Base-by-base conservation (phyloP, 2,888 invertebrate species). In the Nephrotoma flavescens region DNA sequence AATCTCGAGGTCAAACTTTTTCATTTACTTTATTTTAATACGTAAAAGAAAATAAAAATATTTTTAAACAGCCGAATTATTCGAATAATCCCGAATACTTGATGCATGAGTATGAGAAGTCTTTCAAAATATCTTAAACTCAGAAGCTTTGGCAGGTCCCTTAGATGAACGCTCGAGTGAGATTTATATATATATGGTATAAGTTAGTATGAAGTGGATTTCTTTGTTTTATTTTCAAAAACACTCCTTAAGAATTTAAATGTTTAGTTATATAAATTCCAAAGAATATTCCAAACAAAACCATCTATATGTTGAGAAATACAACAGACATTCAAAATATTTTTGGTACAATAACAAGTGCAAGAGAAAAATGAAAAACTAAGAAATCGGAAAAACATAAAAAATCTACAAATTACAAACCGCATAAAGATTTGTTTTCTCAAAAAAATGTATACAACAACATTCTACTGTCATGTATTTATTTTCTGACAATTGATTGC, bases 401-500 rank as follows among this genome's bases (percentile, higher is more conserved):
- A 47, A 47, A 47, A 47, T 47, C 11, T 71, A 71, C 19, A 71
- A 71, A 71, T 71, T 31, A 71, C 71, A 71, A 71, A 71, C 71
- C 71, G 47, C n/a, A 52, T n/a, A 52, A 31, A 57, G 47, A 31
- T 47, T 86, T 83, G n/a, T 45, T 86, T 83, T 86, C 52, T 19
- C 15, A 31, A 31, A 31, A 31, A 52, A 15, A 52, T 6, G 52
- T 19, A 11, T 31, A 84, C 42, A 89, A 88, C 89, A 87, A 87
- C 87, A 89, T 90, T 88, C 89, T 89, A 87, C 89, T 89, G 90
- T 90, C 90, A 90, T 90, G 90, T 90, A 90, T 90, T 89, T 90
- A 90, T 90, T 89, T 89, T 89, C 31, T 71, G 71, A 90, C 90
- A 91, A 91, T 91, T 91, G 90, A 90, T 90, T 90, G 90, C 90